A percentile compares a stretch with the other conserved stretches of the same genome.
Conservation (phyloP, 2,888 invertebrate species). For the Pyrrhia umbra region DNA sequence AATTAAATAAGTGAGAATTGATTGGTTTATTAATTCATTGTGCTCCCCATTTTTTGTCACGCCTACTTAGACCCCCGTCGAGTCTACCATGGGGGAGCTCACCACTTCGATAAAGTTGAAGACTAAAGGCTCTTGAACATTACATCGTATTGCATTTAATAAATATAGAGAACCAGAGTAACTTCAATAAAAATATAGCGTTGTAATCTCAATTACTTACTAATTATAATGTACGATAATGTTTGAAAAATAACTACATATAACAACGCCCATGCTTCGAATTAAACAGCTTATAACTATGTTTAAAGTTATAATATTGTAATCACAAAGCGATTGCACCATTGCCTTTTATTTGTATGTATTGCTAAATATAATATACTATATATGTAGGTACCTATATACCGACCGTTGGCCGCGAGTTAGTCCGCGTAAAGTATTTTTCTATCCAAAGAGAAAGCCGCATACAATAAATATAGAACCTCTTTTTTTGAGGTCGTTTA, state of each 20-base stretch:
- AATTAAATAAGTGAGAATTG: too few relatives aligned
- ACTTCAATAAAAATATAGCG: constrained; percentile 51
- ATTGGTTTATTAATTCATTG: too few relatives aligned
- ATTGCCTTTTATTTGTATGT: constrained; percentile 64
- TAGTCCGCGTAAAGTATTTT: too few relatives aligned
- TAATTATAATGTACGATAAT: constrained; percentile 53
- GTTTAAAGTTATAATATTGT: constrained; percentile 68
- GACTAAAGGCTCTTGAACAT: background rate
- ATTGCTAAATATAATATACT: constrained; percentile 57
- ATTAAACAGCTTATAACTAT: constrained; percentile 69
- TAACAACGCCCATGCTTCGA: constrained; percentile 55
- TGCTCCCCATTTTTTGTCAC: too few relatives aligned
- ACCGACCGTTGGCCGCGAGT: too few relatives aligned
- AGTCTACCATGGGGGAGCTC: too few relatives aligned
- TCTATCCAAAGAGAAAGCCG: too few relatives aligned
- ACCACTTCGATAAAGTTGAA: background rate
- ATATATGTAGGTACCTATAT: too few relatives aligned
- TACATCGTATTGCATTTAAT: constrained; percentile 21
- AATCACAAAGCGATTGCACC: constrained; percentile 79
- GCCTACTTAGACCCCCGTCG: too few relatives aligned
- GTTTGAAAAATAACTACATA: constrained; percentile 61
- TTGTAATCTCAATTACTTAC: constrained; percentile 50
- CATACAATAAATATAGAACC: too few relatives aligned
- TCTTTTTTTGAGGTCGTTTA: too few relatives aligned
- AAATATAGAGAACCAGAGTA: constrained; percentile 30